Percentiles rank a stretch among this genome's conserved stretches.
phyloP scores from a whole-genome alignment of 2,113 vertebrate species.

The Crocuta crocuta region DNA sequence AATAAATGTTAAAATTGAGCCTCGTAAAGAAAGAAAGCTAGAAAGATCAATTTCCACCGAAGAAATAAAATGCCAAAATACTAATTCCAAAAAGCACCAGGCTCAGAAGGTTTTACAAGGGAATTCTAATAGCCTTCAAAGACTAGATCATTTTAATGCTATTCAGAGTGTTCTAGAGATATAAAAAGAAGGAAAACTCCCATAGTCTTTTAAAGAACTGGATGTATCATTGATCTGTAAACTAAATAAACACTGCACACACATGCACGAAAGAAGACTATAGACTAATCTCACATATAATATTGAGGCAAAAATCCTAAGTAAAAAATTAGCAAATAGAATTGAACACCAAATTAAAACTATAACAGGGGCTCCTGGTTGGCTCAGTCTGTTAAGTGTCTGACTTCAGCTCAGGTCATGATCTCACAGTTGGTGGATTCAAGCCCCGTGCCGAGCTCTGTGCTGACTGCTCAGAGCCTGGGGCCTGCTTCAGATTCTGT shows the following conservation, averaged over 20 bases:
- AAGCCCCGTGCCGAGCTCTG: too few relatives aligned
- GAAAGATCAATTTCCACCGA: constrained; percentile 23
- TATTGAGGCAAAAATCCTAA: not conserved
- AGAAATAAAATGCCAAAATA: not conserved
- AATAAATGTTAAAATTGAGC: not conserved
- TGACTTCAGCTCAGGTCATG: too few relatives aligned
- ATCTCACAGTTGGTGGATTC: too few relatives aligned
- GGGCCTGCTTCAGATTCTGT: too few relatives aligned
- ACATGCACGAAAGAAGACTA: not conserved
- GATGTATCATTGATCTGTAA: not conserved
- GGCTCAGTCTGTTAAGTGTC: too few relatives aligned
- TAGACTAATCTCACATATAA: not conserved
- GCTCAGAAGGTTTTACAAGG: not conserved
- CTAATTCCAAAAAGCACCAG: not conserved
- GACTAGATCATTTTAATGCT: not conserved
- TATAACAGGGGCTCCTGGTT: not conserved
- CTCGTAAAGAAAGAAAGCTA: not conserved
- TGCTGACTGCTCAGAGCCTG: too few relatives aligned
- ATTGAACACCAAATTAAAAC: not conserved
- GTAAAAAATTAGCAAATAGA: not conserved
- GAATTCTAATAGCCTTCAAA: constrained; percentile 1
- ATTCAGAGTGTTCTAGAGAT: not conserved
- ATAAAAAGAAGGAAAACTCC: not conserved
- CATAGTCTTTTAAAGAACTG: not conserved
- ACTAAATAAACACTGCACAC: not conserved